Base-by-base conservation (phyloP, 2,113 vertebrate genomes). In the Mastomys natalensis region DNA sequence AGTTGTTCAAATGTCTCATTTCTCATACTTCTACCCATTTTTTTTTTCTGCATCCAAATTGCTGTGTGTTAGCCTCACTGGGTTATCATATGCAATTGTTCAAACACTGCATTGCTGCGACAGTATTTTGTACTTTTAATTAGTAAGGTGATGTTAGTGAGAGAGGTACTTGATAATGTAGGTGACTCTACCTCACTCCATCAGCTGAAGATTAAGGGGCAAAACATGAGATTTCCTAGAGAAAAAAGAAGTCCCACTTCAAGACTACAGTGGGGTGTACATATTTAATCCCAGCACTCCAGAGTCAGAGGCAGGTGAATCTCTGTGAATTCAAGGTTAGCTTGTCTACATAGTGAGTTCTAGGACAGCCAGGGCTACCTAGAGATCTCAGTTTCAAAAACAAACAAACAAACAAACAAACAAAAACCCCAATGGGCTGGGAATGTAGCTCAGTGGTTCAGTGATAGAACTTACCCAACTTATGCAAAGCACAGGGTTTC, bases 161-260 rank as follows among this genome's bases (percentile, higher is more conserved):
- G 74, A 93, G 53, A 77, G 21, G 40, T n/a, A 29, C 43, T 86
- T 62, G 31, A 64, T 85, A 55, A 74, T 5, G 13, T 76, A 11
- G 5, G 53, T 29, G 48, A 11, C n/a, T 29, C 9, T 58, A 24
- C 53, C 91, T 87, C 53, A 76, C 9, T 53, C 48, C 40, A 12
- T 91, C 60, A 89, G n/a, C 0, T 97, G 17, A 80, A 96, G 96
- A 76, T 43, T 88, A 80, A 87, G 48, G 74, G 87, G 34, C n/a
- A 90, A 97, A 93, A 78, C 2, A 31, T 91, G 48, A 78, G 70
- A 31, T 51, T 95, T 95, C 21, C 15, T 74, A 62, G 43, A 92
- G 68, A 45, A 58, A 77, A 53, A 90, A 78, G 70, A 88, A 70
- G 80, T 60, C 43, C 85, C 85, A 19, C 64, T 13, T 68, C n/a